phyloP scores from a whole-genome alignment of 2,113 vertebrate genomes.

The Phyllostomus hastatus region DNA sequence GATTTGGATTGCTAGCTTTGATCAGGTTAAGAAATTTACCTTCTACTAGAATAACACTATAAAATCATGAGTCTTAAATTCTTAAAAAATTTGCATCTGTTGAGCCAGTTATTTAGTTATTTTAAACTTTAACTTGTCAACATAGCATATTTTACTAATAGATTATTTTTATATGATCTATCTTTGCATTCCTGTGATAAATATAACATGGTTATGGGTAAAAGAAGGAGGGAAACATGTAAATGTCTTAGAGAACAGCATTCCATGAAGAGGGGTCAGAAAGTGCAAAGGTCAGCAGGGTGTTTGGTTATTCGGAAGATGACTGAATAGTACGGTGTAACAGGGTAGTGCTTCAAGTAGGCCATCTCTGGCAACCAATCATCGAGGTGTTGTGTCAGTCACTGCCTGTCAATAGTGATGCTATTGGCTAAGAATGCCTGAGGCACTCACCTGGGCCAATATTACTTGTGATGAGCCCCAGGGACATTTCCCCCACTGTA shows the following conservation, averaged over 20 bases:
- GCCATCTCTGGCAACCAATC: neutral
- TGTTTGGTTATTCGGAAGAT: neutral
- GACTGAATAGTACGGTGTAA: neutral
- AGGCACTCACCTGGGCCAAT: neutral
- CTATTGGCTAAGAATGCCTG: neutral
- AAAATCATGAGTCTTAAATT: neutral
- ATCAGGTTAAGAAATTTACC: neutral
- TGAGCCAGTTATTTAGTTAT: neutral
- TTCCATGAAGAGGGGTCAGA: neutral
- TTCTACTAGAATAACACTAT: neutral
- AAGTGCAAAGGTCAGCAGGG: neutral
- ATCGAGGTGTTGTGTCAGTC: neutral
- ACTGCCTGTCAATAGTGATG: neutral
- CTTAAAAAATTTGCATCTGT: neutral
- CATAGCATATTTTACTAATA: neutral
- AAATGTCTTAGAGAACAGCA: neutral
- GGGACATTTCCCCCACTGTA: neutral
- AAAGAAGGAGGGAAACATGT: neutral
- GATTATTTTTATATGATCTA: neutral
- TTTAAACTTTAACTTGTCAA: neutral
- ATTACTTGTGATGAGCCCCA: neutral
- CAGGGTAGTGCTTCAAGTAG: neutral
- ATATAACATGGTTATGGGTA: neutral
- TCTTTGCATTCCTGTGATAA: slow-evolving; percentile 3
- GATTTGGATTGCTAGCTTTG: neutral